Evolutionary conservation across 2,113 vertebrate genomes (phyloP).

Genomic region (Oncorhynchus clarkii): DNA sequence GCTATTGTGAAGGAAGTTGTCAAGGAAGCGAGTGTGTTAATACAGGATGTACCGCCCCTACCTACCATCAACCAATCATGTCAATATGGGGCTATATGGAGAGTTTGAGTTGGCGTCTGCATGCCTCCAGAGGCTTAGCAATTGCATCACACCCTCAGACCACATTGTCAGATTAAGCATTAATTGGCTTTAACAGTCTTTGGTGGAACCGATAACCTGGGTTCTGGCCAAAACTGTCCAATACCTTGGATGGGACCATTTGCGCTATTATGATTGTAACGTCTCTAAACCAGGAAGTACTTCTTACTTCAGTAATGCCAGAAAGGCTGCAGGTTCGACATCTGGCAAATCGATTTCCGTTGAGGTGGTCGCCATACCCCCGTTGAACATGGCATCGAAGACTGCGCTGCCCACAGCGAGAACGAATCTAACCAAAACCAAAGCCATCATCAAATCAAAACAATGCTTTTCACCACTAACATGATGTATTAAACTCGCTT

Average conservation of each 20-base stretch:
- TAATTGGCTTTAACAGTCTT: background rate
- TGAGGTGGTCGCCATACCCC: slow-evolving; percentile 96
- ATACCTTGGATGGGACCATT: no score
- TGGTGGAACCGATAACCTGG: no score
- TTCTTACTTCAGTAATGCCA: slow-evolving; percentile 91
- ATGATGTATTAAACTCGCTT: background rate
- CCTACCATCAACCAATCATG: no score
- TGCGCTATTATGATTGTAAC: background rate
- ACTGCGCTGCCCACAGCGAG: slow-evolving; percentile 93
- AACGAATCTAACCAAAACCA: slow-evolving; percentile 80
- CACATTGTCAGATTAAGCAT: no score
- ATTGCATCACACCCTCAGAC: no score
- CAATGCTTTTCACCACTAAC: background rate
- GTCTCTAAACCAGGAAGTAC: background rate
- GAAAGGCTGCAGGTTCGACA: slow-evolving; percentile 92
- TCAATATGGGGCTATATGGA: no score
- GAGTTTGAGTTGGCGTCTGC: no score
- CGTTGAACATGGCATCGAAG: slow-evolving; percentile 98
- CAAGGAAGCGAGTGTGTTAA: no score
- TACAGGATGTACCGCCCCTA: no score
- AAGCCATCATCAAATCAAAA: background rate
- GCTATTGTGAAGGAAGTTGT: no score
- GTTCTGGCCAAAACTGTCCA: no score
- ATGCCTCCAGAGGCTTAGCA: no score
- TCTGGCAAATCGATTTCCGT: slow-evolving; percentile 96